These are phyloP conservation scores for Sporophila hypoxantha DNA, from an alignment of 2,113 vertebrate species.

Conservation along the genomic window DNA sequence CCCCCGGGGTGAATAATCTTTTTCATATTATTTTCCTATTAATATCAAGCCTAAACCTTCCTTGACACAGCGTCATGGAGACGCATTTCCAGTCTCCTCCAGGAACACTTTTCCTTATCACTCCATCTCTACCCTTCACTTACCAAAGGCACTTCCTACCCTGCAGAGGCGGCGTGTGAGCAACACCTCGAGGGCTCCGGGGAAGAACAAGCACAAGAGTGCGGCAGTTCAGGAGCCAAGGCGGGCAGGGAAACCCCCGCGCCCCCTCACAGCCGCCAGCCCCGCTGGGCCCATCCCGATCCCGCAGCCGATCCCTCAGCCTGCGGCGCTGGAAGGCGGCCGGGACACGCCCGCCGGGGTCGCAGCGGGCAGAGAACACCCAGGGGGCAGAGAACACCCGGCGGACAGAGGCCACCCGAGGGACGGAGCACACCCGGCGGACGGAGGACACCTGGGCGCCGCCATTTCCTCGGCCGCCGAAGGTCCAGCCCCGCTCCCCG, in stretches of 20 bases:
- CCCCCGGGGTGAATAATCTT: background rate
- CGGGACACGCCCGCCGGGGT: fast-evolving
- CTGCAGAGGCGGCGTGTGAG: background rate
- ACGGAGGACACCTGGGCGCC: fast-evolving
- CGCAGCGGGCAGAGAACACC: fast-evolving
- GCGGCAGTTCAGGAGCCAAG: no score
- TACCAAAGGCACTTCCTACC: background rate
- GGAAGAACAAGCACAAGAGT: no score
- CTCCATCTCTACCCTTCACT: background rate
- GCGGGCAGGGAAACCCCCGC: no score
- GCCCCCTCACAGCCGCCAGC: background rate
- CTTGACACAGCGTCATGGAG: background rate
- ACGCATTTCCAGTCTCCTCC: background rate
- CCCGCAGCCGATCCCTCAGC: background rate
- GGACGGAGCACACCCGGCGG: fast-evolving
- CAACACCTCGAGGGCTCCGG: background rate
- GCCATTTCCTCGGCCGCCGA: background rate
- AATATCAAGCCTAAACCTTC: background rate
- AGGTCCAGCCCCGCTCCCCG: background rate
- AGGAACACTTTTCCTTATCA: background rate
- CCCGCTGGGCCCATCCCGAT: background rate
- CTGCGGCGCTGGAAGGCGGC: fast-evolving
- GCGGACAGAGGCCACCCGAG: no score
- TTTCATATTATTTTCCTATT: background rate
- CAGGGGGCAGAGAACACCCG: fast-evolving